Conservation (phyloP, 2,888 invertebrate species). For the Nebria salina region DNA sequence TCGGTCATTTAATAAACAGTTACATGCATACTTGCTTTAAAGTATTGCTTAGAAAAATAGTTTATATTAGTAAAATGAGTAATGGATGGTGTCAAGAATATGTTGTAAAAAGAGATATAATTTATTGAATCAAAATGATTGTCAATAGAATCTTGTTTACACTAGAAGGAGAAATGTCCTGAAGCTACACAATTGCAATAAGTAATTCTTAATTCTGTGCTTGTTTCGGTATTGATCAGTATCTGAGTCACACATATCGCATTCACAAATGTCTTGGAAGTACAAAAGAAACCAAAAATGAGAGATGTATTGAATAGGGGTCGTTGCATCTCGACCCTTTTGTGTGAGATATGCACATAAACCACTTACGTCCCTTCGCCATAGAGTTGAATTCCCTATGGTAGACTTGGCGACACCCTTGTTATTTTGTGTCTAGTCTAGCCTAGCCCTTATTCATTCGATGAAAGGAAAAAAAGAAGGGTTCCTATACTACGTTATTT, state of each 20-base stretch:
- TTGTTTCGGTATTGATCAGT: slow-evolving; percentile 29
- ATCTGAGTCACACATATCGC: slow-evolving; percentile 35
- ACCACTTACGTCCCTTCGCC: slow-evolving; percentile 10
- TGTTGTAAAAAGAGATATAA: background rate
- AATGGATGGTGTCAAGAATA: no score
- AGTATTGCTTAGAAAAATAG: no score
- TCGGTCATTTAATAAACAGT: no score
- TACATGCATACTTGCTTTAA: no score
- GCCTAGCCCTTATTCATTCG: background rate
- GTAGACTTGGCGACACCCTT: slow-evolving; percentile 34
- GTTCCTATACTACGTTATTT: slow-evolving; percentile 4
- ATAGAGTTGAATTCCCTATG: slow-evolving; percentile 28
- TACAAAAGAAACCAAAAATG: slow-evolving; percentile 45
- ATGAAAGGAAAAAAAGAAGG: slow-evolving; percentile 17
- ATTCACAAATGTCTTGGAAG: slow-evolving; percentile 27
- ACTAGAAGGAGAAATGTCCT: background rate
- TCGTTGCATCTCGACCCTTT: slow-evolving; percentile 41
- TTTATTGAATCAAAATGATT: background rate
- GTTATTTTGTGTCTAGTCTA: slow-evolving; percentile 39
- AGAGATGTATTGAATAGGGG: slow-evolving; percentile 46
- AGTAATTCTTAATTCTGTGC: background rate
- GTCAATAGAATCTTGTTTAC: background rate
- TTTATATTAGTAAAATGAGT: no score
- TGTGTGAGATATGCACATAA: slow-evolving; percentile 11
- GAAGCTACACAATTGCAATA: background rate